A percentile compares a stretch with the other conserved stretches of the same genome.
These are phyloP conservation scores for Tachina fera DNA, from an alignment of 2,888 invertebrate genomes.

Conservation along the genomic window DNA sequence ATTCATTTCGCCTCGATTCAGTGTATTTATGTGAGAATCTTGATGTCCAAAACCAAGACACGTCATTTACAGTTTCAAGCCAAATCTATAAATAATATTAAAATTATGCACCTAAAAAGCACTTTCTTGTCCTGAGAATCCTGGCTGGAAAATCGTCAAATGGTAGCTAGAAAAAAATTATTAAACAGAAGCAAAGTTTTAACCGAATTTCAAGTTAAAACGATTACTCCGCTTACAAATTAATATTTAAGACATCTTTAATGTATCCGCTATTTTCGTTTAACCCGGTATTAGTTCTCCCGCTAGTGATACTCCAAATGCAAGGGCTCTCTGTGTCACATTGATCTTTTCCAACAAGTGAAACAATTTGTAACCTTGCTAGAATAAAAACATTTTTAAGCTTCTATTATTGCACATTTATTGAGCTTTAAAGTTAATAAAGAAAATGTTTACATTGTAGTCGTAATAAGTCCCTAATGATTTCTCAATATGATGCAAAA, in stretches of 20 bases:
- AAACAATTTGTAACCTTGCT: conserved; percentile 73
- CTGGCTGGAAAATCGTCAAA: neutral
- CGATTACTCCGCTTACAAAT: conserved; percentile 69
- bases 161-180: conserved; percentile 55
- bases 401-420: conserved; percentile 20
- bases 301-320: neutral
- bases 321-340: conserved; percentile 75
- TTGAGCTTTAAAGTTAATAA: conserved; percentile 67
- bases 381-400: conserved; percentile 49
- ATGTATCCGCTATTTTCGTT: no score
- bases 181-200: conserved; percentile 71
- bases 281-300: neutral
- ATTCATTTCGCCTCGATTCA: conserved; percentile 77
- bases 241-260: neutral
- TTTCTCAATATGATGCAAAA: conserved; percentile 77
- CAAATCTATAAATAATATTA: conserved; percentile 67
- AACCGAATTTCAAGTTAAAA: conserved; percentile 21
- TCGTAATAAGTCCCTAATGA: neutral
- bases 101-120: conserved; percentile 64
- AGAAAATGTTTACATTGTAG: neutral
- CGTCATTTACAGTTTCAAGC: no score
- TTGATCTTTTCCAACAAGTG: conserved; percentile 66
- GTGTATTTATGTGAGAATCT: conserved; percentile 80
- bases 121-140: conserved; percentile 60
- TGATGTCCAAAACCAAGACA: conserved; percentile 48